Conservation (phyloP, 2,888 invertebrate genomes). For the Drosophila phalerata region DNA sequence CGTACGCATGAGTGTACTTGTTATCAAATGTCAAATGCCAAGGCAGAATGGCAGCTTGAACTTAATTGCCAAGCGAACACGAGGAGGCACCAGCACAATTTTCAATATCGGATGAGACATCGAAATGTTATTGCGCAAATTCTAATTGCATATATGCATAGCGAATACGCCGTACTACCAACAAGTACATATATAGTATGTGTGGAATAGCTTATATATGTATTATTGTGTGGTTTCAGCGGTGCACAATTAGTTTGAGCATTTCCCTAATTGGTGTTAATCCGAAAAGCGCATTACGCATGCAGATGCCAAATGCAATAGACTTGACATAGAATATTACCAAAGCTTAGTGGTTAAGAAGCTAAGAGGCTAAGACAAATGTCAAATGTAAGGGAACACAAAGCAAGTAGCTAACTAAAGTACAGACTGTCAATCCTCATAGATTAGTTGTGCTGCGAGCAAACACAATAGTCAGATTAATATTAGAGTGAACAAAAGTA, state of each 20-base stretch:
- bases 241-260: conserved; percentile 40
- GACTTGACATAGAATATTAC: conserved; percentile 9
- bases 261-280: conserved; percentile 60
- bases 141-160: conserved; percentile 53
- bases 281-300: conserved; percentile 48
- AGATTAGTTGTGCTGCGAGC: neutral
- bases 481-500: neutral
- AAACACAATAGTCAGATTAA: neutral
- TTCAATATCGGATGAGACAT: conserved; percentile 64
- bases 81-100: conserved; percentile 42
- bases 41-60: conserved; percentile 56
- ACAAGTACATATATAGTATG: neutral
- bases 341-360: conserved; percentile 6
- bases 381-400: neutral
- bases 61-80: conserved; percentile 70
- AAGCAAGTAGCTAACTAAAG: neutral
- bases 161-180: neutral
- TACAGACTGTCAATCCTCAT: neutral
- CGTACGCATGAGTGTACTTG: conserved; percentile 25
- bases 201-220: neutral
- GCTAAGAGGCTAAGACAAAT: neutral
- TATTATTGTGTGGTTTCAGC: conserved; percentile 2
- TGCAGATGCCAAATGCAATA: conserved; percentile 16
- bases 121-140: conserved; percentile 52
- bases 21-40: conserved; percentile 61